phyloP scores from a whole-genome alignment of 2,888 invertebrate genomes.

The Vannuccia rotundouncinata region DNA sequence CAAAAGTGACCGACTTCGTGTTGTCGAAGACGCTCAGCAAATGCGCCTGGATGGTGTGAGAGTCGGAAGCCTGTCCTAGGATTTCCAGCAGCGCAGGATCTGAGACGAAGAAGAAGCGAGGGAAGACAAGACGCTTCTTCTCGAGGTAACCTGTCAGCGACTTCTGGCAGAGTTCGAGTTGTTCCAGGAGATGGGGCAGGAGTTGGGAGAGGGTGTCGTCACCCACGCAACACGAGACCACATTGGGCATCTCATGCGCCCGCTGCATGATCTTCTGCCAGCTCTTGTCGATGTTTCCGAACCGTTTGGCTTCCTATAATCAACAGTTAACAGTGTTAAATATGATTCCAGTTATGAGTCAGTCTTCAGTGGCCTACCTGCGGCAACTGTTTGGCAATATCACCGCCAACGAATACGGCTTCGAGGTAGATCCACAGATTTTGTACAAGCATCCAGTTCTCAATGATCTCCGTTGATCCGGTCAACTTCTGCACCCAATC shows the following conservation, averaged over 20 bases:
- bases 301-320: slow-evolving; percentile 56
- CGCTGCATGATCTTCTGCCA: slow-evolving; percentile 97
- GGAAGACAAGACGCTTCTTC: slow-evolving; percentile 56
- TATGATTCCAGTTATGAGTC: no score
- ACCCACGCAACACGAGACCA: slow-evolving; percentile 88
- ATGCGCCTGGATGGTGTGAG: slow-evolving; percentile 66
- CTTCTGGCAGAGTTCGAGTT: slow-evolving; percentile 89
- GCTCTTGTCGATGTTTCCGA: slow-evolving; percentile 91
- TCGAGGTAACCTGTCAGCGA: slow-evolving; percentile 73
- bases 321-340: neutral
- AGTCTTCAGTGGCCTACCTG: slow-evolving; percentile 48
- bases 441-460: slow-evolving; percentile 91
- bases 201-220: slow-evolving; percentile 85
- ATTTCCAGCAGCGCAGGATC: slow-evolving; percentile 57
- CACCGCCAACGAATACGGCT: slow-evolving; percentile 94
- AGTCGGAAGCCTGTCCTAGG: slow-evolving; percentile 57
- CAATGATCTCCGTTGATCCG: slow-evolving; percentile 89
- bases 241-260: slow-evolving; percentile 89
- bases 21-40: slow-evolving; percentile 91
- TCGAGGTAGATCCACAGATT: slow-evolving; percentile 98
- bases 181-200: slow-evolving; percentile 86
- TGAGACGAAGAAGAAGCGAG: slow-evolving; percentile 57
- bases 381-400: slow-evolving; percentile 91
- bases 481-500: slow-evolving; percentile 90
- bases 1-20: slow-evolving; percentile 79